Evolutionary conservation across 2,113 vertebrate species (phyloP).

Genomic region (Bostrychus sinensis): DNA sequence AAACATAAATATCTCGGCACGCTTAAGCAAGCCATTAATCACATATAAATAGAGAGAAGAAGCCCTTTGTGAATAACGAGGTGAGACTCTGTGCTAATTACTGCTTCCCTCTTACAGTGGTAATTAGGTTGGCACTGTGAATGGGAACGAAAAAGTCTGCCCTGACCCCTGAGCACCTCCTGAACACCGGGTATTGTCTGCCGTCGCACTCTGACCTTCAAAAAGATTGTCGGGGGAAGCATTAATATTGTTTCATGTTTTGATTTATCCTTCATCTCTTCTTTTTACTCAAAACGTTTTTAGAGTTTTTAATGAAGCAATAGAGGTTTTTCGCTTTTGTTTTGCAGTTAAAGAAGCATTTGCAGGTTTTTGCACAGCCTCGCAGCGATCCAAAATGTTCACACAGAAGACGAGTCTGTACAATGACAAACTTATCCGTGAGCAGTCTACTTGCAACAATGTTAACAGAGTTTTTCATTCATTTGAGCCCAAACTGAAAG

Average conservation of each 20-base stretch:
- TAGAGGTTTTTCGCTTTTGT: slow-evolving; percentile 11
- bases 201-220: slow-evolving; percentile 19
- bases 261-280: not conserved
- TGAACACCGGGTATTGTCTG: slow-evolving; percentile 28
- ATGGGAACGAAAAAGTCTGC: slow-evolving; percentile 89
- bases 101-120: slow-evolving; percentile 93
- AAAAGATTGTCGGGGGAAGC: not conserved
- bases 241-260: not conserved
- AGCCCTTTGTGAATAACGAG: slow-evolving; percentile 99
- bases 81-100: slow-evolving; percentile 98
- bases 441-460: too few relatives aligned
- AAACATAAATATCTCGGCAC: slow-evolving; percentile 91
- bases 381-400: not conserved
- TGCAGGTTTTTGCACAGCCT: not conserved
- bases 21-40: slow-evolving; percentile 96
- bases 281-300: not conserved
- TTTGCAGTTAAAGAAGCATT: not conserved
- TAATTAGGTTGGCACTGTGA: slow-evolving; percentile 97
- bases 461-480: too few relatives aligned
- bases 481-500: too few relatives aligned
- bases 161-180: slow-evolving; percentile 82
- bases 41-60: slow-evolving; percentile 97
- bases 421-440: too few relatives aligned
- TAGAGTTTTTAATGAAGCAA: not conserved
- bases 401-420: too few relatives aligned